Base-by-base conservation (phyloP, 2,797 vertebrate species). In the Gadopsis bispinosus region DNA sequence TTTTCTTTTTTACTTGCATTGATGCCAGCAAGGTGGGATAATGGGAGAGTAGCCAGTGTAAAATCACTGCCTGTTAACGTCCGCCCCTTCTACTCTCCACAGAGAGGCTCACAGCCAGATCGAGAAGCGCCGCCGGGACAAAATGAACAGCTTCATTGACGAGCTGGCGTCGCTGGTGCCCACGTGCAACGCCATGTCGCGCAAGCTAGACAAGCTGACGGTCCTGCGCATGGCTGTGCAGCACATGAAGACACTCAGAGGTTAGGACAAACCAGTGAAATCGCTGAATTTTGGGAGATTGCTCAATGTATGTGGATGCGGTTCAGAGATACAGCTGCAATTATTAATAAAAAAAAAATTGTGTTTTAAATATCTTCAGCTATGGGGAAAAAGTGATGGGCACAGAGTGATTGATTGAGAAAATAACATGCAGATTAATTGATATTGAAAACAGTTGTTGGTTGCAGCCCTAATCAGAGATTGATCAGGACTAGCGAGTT, bases 131-230 rank as follows among this genome's bases (percentile, higher is more conserved):
- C 96, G 97, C 12, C 90, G 98, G 87, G 98, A 99, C 90, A 99
- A 99, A 91, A 99, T 99, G 98, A 99, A 99, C 95, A 99, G 97
- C 83, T 99, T 99, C 87, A 99, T 99, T 22, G 98, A 99, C 2
- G 98, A 99, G 82, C 92, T 99, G 91, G 98, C 98, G 0, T 98
- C 98, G 1, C 89, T 99, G 88, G 97, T 99, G 56, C 98, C 98
- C 56, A 99, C 98, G 0, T 99, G 98, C 81, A 99, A 97, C 0
- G 98, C 98, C 19, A 99, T 99, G 97, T 99, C 98, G 65, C 95
- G 98, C 75, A 99, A 99, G 83, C 91, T 99, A 77, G 98, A 99
- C 90, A 99, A 99, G 80, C 96, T 99, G 41, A 99, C 98, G 0
- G 98, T 99, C 14, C 93, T 99, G 55, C 96, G 98, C 77, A 99